These are phyloP conservation scores for Trachymyrmex cornetzi DNA, from an alignment of 1,140 invertebrate species.

Conservation along the genomic window DNA sequence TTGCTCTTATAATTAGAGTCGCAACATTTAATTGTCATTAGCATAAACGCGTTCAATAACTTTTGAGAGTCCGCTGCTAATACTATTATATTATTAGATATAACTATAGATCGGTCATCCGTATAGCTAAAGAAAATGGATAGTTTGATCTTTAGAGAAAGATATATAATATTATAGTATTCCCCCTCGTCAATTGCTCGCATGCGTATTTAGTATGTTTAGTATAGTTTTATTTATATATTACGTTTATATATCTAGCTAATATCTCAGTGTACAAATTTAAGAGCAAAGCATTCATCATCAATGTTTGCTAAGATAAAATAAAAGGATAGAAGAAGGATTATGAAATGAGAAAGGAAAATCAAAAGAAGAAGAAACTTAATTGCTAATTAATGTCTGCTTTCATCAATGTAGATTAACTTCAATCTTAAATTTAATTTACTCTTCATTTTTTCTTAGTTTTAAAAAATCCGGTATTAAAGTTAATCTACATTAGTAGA, in stretches of 20 bases:
- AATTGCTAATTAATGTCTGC: neutral
- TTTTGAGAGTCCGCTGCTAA: neutral
- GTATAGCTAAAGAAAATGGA: neutral
- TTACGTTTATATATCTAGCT: neutral
- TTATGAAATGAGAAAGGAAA: neutral
- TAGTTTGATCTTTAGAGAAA: neutral
- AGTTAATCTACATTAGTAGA: no score
- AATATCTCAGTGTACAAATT: neutral
- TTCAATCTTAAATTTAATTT: no score
- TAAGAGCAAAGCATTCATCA: neutral
- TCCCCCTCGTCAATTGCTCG: neutral
- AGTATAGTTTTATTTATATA: neutral
- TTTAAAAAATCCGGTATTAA: no score
- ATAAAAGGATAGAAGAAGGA: neutral
- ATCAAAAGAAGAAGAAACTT: neutral
- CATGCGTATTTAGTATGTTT: slow-evolving; percentile 9
- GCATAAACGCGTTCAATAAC: neutral
- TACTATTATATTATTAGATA: slow-evolving; percentile 36
- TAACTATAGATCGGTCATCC: neutral
- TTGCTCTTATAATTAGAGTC: slow-evolving; percentile 16
- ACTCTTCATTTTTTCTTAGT: no score
- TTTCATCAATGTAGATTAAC: no score
- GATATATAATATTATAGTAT: neutral
- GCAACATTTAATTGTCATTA: neutral
- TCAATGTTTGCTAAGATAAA: neutral